Conservation (phyloP, 2,888 invertebrate species). For the Candidula unifasciata region DNA sequence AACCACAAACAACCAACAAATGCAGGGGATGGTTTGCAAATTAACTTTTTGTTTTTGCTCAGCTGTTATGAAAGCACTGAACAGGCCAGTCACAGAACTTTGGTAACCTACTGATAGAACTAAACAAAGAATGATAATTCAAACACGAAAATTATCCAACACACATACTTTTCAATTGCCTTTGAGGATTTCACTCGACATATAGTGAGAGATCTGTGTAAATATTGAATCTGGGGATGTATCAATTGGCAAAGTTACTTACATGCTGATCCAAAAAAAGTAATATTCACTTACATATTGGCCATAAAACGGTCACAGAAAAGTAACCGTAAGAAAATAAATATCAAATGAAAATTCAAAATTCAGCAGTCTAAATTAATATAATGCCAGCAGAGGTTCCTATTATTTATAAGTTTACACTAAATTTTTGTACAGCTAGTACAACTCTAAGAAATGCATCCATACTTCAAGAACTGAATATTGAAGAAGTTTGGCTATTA, state of each 20-base stretch:
- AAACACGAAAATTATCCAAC: neutral
- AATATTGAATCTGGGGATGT: constrained; percentile 79
- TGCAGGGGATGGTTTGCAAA: too few species aligned
- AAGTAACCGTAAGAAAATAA: too few species aligned
- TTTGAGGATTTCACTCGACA: constrained; percentile 96
- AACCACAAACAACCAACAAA: too few species aligned
- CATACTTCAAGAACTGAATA: too few species aligned
- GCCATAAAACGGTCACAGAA: too few species aligned
- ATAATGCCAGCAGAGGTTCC: neutral
- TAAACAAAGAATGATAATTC: neutral
- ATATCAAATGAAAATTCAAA: neutral
- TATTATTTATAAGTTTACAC: neutral
- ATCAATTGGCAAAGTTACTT: neutral
- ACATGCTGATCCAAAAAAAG: neutral
- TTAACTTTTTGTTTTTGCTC: too few species aligned
- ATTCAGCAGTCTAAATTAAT: neutral
- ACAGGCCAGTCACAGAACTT: neutral
- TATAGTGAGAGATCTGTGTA: constrained; percentile 87
- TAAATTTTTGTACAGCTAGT: neutral
- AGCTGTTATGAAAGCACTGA: too few species aligned
- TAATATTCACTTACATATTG: too few species aligned
- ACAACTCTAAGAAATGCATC: too few species aligned
- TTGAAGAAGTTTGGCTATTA: too few species aligned
- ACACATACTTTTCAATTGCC: constrained; percentile 87
- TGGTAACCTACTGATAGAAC: neutral